Evolutionary conservation across 2,888 invertebrate species (phyloP), one percentile per base, ranked within the genome.

Genomic region (Sericinus montela): DNA sequence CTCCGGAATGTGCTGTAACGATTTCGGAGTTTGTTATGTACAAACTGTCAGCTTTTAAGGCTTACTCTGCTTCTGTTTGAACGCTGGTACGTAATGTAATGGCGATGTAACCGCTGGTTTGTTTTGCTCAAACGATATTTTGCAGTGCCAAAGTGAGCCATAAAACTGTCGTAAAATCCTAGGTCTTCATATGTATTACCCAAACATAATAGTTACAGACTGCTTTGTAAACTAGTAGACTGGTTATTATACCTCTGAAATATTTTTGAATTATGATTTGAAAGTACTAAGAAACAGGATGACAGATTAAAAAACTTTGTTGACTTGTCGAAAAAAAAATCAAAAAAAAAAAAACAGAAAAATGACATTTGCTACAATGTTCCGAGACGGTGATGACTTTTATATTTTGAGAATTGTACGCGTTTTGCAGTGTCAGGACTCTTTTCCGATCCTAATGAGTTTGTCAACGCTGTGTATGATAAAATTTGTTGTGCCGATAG

Each of bases 131-230:
- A 81, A 73, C 69, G 68, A 75, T 71, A 67, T 76, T 72, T 75
- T 71, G 76, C 85, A 80, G 85, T 85, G 83, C 85, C 87, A 86
- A 86, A 85, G 85, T 85, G 79, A 82, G 86, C 85, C 85, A 78
- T 86, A 81, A 83, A 86, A 75, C 80, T 78, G 81, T 76, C 72
- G 69, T 71, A 67, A 67, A 68, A 75, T 79, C 72, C 71, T 76
- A 74, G 77, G 78, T 82, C 75, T 76, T 80, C 82, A 82, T 77
- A n/a, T n/a, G n/a, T n/a, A 79, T 78, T 81, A 80, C 75, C 75
- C 19, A n/a, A 75, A 80, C 79, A 83, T 79, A 69, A 78, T 78
- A 76, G 73, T 70, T 67, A 80, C 85, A 83, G 85, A 87, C 87
- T 87, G 86, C 80, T 80, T 78, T 67, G 82, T 80, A 63, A 84